Base-by-base conservation (phyloP, 2,888 invertebrate genomes). In the Drosophila borborema region DNA sequence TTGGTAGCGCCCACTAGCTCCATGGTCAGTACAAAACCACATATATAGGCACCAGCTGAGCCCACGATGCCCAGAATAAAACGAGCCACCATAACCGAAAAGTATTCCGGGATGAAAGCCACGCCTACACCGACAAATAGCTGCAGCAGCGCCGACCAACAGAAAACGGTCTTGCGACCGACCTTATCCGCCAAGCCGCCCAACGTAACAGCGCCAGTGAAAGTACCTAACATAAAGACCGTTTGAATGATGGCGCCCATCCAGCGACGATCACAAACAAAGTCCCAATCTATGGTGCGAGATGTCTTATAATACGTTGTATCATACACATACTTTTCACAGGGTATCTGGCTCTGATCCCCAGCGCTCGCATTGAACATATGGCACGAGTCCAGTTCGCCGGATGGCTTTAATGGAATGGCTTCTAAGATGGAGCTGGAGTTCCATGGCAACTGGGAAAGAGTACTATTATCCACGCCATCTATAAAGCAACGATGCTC, bases 51-150 rank as follows among this genome's bases (percentile, higher is more conserved):
- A 8, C 97, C 97, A 2, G 97, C 97, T 0, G 97, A 97, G 41
- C 97, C 97, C 83, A 97, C 97, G 67, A 97, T 96, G 34, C 97
- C 97, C 85, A 96, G 96, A 9, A 96, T 90, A 90, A 95, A 97
- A 71, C 96, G 93, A 1, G 96, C 91, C 0, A 94, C 93, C 74
- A 97, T 92, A 87, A 96, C 97, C 0, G 96, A 94, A 93, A 95
- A 96, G 90, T 96, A 97, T 84, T 97, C 96, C 0, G 96, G 96
- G 48, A 96, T 94, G 81, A 97, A 96, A 1, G 97, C 97, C 1
- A 96, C 97, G 3, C 95, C 95, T 20, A 95, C 94, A 36, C 96
- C 95, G 4, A 96, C 94, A 43, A 96, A 85, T 14, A 97, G 92
- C 92, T 97, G 97, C 8, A 96, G 92, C 6, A 96, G 85, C 5